Percentiles rank a stretch among this genome's conserved stretches.
Conservation (phyloP, 2,797 vertebrate genomes). For the Pseudotriccus pelzelni region DNA sequence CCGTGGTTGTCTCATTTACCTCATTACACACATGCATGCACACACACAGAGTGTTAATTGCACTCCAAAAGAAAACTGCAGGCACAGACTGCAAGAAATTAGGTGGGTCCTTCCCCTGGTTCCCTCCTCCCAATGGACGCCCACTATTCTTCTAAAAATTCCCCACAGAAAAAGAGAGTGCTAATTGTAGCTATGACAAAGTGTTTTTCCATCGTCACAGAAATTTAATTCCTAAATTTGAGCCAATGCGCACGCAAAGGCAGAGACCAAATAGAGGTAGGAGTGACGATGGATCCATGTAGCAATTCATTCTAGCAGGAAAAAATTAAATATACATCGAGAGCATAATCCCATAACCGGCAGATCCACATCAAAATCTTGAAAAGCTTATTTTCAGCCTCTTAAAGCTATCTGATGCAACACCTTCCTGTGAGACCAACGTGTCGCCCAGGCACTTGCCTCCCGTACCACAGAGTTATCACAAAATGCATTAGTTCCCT, state of each 20-base stretch:
- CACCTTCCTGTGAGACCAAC: background rate
- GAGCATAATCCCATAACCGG: background rate
- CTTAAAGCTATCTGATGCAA: background rate
- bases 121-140: background rate
- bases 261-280: slow-evolving; percentile 18
- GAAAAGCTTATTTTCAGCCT: slow-evolving; percentile 24
- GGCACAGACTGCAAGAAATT: slow-evolving; percentile 20
- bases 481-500: background rate
- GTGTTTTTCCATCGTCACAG: background rate
- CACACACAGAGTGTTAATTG: slow-evolving; percentile 46
- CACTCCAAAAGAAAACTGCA: slow-evolving; percentile 42
- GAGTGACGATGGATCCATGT: background rate
- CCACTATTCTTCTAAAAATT: slow-evolving; percentile 56
- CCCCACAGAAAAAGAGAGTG: background rate
- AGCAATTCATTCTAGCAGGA: background rate
- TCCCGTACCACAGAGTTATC: background rate
- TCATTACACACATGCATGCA: background rate
- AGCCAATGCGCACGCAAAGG: background rate
- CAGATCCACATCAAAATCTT: background rate
- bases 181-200: slow-evolving; percentile 58
- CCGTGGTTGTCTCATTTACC: slow-evolving; percentile 24
- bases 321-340: background rate
- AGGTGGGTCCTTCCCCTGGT: slow-evolving; percentile 7
- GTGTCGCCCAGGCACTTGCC: background rate
- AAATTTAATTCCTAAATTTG: slow-evolving; percentile 41